A percentile compares a stretch with the other conserved stretches of the same genome.
phyloP scores from a whole-genome alignment of 2,888 invertebrate species.

The Drosophila stalkeri region DNA sequence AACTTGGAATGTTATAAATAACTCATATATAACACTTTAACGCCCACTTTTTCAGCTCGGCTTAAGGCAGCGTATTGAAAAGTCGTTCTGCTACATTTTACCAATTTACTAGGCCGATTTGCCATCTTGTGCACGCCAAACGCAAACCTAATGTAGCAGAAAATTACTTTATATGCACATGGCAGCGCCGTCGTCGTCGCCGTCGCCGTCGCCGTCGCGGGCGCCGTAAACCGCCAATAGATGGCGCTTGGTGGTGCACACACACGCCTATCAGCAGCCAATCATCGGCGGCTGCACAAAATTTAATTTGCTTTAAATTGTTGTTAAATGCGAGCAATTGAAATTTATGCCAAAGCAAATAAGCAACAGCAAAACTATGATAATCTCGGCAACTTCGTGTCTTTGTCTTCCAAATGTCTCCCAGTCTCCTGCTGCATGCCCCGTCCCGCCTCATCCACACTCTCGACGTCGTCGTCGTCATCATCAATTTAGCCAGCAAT shows the following conservation, averaged over 20 bases:
- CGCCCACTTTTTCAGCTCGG: conserved; percentile 12
- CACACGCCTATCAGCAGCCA: conserved; percentile 72
- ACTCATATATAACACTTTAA: conserved; percentile 13
- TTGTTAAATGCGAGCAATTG: conserved; percentile 81
- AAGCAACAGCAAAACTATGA: conserved; percentile 51
- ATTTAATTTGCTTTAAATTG: conserved; percentile 80
- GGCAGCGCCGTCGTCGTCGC: conserved; percentile 57
- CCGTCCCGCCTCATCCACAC: not conserved
- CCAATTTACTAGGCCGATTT: conserved; percentile 29
- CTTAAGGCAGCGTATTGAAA: conserved; percentile 27
- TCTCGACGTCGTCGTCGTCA: conserved; percentile 61
- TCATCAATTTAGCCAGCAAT: conserved; percentile 77
- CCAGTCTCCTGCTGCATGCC: not conserved
- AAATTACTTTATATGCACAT: conserved; percentile 81
- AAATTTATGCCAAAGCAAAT: conserved; percentile 75
- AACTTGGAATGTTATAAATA: conserved; percentile 6
- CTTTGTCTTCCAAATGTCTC: conserved; percentile 17
- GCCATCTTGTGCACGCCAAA: conserved; percentile 43
- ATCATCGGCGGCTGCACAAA: conserved; percentile 70
- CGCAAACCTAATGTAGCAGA: conserved; percentile 74
- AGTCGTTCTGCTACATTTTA: conserved; percentile 24
- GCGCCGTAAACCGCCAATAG: conserved; percentile 58
- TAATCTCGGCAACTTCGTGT: conserved; percentile 63
- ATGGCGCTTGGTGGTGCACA: conserved; percentile 52
- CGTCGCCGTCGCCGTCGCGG: conserved; percentile 29